Evolutionary conservation across 2,113 vertebrate genomes (phyloP).

Genomic region (Thalassoma bifasciatum): DNA sequence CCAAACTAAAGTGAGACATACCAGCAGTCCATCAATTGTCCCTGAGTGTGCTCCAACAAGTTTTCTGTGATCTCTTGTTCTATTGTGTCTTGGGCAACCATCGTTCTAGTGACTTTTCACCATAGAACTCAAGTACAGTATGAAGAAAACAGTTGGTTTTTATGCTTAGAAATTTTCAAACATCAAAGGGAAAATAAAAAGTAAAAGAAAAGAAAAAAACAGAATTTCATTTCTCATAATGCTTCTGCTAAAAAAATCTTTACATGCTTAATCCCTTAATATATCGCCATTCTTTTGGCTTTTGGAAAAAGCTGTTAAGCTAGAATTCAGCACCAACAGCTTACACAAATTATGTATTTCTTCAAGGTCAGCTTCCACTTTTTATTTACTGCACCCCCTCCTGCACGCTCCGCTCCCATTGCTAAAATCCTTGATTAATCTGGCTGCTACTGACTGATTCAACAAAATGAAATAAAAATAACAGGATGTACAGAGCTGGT

Average conservation of each 20-base stretch:
- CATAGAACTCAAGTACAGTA: background rate
- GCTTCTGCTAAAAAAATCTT: constrained; percentile 3
- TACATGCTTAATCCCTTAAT: background rate
- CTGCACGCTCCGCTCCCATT: constrained; percentile 50
- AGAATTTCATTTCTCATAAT: background rate
- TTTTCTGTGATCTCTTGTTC: constrained; percentile 52
- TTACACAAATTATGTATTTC: constrained; percentile 53
- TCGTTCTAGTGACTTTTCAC: constrained; percentile 4
- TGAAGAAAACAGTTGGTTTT: background rate
- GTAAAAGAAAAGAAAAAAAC: background rate
- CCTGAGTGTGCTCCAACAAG: constrained; percentile 62
- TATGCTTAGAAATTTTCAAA: background rate
- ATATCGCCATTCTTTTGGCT: constrained; percentile 16
- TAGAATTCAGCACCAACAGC: constrained; percentile 24
- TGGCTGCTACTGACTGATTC: constrained; percentile 57
- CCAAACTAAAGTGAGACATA: constrained; percentile 54
- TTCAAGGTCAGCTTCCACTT: constrained; percentile 66
- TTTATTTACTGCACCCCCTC: constrained; percentile 39
- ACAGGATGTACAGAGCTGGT: constrained; percentile 12
- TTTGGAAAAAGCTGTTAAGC: constrained; percentile 7
- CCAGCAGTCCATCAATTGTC: constrained; percentile 57
- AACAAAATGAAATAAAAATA: constrained; percentile 47
- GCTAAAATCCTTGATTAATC: constrained; percentile 62
- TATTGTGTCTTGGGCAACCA: no score
- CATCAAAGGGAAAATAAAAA: background rate